A percentile compares a stretch with the other conserved stretches of the same genome.
Evolutionary conservation across 2,888 invertebrate species (phyloP).

Genomic region (Subacronicta megacephala): DNA sequence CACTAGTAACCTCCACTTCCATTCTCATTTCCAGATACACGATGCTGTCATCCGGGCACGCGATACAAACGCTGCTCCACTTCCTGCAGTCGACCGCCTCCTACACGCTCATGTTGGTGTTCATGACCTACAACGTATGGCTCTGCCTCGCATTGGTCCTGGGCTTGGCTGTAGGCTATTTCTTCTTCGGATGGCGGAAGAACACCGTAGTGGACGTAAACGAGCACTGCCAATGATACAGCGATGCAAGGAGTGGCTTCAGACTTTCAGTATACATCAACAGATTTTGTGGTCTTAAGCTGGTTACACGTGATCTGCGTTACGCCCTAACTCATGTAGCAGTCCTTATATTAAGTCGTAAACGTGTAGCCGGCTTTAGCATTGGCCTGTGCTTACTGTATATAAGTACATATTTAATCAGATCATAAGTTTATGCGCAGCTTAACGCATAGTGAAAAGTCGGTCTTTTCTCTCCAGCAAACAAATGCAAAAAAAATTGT

Average conservation of each 20-base stretch:
- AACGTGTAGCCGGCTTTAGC: constrained; percentile 16
- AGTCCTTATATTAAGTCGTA: constrained; percentile 26
- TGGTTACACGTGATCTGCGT: constrained; percentile 6
- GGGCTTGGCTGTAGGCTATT: constrained; percentile 97
- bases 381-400: constrained; percentile 36
- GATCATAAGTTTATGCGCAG: constrained; percentile 15
- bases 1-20: background rate
- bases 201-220: constrained; percentile 96
- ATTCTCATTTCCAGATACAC: constrained; percentile 91
- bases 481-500: background rate
- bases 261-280: constrained; percentile 24
- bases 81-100: constrained; percentile 96
- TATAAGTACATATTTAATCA: constrained; percentile 42
- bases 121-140: constrained; percentile 99
- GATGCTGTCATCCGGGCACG: constrained; percentile 95
- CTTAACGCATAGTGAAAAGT: background rate
- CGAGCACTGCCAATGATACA: constrained; percentile 96
- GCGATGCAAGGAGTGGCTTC: constrained; percentile 12
- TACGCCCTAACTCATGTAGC: background rate
- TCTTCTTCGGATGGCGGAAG: constrained; percentile 98
- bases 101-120: constrained; percentile 98
- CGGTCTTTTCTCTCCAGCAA: background rate
- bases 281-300: constrained; percentile 8
- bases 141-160: constrained; percentile 96
- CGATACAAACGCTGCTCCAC: constrained; percentile 95